These are phyloP conservation scores for Hetaerina titia DNA, from an alignment of 2,888 invertebrate genomes.

Conservation along the genomic window DNA sequence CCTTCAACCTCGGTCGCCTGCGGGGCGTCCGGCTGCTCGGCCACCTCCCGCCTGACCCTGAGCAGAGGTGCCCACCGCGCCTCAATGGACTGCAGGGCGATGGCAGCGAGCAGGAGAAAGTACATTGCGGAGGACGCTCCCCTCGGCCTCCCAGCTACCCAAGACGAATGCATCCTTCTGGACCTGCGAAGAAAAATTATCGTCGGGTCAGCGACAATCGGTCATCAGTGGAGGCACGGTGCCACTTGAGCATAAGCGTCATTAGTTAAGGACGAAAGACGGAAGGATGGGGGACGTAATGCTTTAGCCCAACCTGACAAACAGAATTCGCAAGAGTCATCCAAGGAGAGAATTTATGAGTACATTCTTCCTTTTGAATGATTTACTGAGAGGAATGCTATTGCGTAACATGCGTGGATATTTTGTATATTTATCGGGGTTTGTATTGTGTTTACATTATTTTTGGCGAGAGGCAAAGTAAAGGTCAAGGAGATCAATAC, in stretches of 20 bases:
- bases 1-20: not conserved
- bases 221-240: not conserved
- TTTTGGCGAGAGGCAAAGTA: too few relatives aligned
- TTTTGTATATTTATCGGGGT: too few relatives aligned
- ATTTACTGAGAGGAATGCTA: too few relatives aligned
- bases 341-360: too few relatives aligned
- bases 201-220: not conserved
- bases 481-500: too few relatives aligned
- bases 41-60: slow-evolving; percentile 27
- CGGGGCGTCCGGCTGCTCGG: slow-evolving; percentile 1
- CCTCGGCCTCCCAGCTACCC: not conserved
- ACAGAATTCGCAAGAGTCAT: too few relatives aligned
- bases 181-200: not conserved
- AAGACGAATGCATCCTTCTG: not conserved
- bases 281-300: too few relatives aligned
- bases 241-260: not conserved
- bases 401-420: too few relatives aligned
- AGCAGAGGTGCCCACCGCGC: not conserved
- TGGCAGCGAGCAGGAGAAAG: not conserved
- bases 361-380: too few relatives aligned
- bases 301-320: too few relatives aligned
- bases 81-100: not conserved
- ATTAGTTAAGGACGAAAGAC: too few relatives aligned
- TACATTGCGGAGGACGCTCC: not conserved
- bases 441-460: too few relatives aligned